Conservation (phyloP, 1,140 invertebrate genomes). For the Penaeus chinensis region DNA sequence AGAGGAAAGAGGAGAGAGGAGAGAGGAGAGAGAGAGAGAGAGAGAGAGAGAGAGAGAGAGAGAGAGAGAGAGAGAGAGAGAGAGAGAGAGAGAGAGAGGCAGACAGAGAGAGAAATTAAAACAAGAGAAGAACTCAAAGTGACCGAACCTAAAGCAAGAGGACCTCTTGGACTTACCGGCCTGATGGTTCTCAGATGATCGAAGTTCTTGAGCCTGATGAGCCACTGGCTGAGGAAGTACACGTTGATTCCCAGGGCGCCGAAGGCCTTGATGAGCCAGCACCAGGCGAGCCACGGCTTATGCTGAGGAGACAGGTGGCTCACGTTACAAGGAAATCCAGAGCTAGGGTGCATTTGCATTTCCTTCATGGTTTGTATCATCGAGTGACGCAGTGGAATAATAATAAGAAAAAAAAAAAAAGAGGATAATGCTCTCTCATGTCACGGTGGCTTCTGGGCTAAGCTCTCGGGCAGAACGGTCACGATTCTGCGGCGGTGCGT, state of each 20-base stretch:
- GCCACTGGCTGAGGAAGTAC: constrained; percentile 46
- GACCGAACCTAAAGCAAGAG: not conserved
- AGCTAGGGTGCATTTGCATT: too few species aligned
- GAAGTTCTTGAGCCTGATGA: constrained; percentile 14
- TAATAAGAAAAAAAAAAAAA: too few species aligned
- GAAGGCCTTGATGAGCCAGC: constrained; percentile 46
- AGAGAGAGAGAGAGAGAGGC: not conserved
- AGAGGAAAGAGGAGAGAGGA: not conserved
- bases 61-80: not conserved
- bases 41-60: not conserved
- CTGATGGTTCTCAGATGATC: constrained; percentile 1
- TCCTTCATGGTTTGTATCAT: too few species aligned
- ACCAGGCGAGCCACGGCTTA: constrained; percentile 37
- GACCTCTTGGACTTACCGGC: constrained; percentile 9
- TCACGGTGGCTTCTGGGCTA: too few species aligned
- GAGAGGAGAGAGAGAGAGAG: too few species aligned
- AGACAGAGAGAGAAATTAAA: not conserved
- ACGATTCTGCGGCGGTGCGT: too few species aligned
- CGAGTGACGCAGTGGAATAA: too few species aligned
- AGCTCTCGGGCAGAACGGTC: too few species aligned
- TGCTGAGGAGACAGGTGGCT: constrained; percentile 14
- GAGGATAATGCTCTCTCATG: too few species aligned
- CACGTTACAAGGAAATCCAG: not conserved
- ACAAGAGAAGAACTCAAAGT: not conserved
- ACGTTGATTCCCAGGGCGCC: constrained; percentile 42